Evolutionary conservation across 2,797 vertebrate genomes (phyloP).

Genomic region (Masticophis lateralis): DNA sequence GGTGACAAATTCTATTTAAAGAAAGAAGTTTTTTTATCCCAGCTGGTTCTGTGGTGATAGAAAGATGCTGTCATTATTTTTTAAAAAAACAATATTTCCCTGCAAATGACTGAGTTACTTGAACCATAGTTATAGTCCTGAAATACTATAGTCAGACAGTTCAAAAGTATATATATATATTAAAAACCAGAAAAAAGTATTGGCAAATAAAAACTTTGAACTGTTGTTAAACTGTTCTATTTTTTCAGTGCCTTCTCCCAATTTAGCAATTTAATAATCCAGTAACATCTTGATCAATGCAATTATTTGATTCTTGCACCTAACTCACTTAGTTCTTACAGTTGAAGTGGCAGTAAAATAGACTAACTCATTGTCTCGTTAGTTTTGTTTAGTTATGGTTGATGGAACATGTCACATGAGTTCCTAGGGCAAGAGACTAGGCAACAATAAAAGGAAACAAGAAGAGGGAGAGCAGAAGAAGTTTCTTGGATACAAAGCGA

Average conservation of each 20-base stretch:
- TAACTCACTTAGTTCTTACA: background rate
- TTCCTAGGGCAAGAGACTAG: background rate
- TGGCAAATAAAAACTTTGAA: background rate
- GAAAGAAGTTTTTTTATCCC: background rate
- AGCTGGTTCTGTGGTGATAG: background rate
- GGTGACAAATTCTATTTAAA: background rate
- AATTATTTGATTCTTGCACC: background rate
- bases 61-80: background rate
- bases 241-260: background rate
- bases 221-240: background rate
- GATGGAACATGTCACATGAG: background rate
- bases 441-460: background rate
- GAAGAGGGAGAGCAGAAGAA: background rate
- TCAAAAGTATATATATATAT: background rate
- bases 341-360: background rate
- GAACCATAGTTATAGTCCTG: background rate
- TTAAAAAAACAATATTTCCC: background rate
- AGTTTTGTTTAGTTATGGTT: background rate
- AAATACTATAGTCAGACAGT: background rate
- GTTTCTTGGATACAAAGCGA: too few relatives aligned
- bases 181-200: background rate
- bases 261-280: background rate
- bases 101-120: background rate
- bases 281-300: background rate
- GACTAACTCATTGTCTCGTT: background rate